Conservation (phyloP, 2,888 invertebrate species). For the Aspidapion aeneum region DNA sequence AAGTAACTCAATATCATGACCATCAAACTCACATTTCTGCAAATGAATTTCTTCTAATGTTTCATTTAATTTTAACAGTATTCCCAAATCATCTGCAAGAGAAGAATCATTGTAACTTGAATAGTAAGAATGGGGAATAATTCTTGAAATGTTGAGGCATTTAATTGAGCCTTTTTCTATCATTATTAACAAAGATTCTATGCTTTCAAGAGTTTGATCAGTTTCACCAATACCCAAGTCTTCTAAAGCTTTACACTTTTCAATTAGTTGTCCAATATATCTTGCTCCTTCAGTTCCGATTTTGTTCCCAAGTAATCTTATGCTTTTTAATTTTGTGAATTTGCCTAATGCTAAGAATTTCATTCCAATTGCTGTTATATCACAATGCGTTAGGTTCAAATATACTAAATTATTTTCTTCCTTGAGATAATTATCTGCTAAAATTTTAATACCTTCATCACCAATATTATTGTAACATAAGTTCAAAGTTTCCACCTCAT, state of each 20-base stretch:
- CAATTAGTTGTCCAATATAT: slow-evolving; percentile 51
- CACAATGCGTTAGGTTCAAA: slow-evolving; percentile 57
- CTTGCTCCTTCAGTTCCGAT: slow-evolving; percentile 54
- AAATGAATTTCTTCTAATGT: slow-evolving; percentile 55
- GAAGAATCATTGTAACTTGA: slow-evolving; percentile 37
- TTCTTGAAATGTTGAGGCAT: slow-evolving; percentile 46
- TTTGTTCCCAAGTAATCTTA: slow-evolving; percentile 57
- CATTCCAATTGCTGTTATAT: slow-evolving; percentile 48
- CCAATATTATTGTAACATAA: slow-evolving; percentile 57
- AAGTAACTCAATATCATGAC: slow-evolving; percentile 58
- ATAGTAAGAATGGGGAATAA: slow-evolving; percentile 39
- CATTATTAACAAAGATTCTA: slow-evolving; percentile 53
- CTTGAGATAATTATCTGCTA: slow-evolving; percentile 48
- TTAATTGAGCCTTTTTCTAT: slow-evolving; percentile 44
- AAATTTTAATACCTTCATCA: slow-evolving; percentile 49
- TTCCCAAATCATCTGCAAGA: slow-evolving; percentile 52
- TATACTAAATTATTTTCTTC: slow-evolving; percentile 50
- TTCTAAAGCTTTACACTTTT: slow-evolving; percentile 48
- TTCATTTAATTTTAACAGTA: slow-evolving; percentile 36
- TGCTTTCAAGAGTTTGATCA: slow-evolving; percentile 54
- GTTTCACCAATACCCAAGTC: slow-evolving; percentile 57
- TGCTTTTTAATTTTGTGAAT: slow-evolving; percentile 49
- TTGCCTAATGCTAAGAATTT: slow-evolving; percentile 23
- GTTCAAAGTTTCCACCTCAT: slow-evolving; percentile 52
- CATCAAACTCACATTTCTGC: slow-evolving; percentile 57